Conservation (phyloP, 1,140 invertebrate genomes). For the Lordiphosa mommai region DNA sequence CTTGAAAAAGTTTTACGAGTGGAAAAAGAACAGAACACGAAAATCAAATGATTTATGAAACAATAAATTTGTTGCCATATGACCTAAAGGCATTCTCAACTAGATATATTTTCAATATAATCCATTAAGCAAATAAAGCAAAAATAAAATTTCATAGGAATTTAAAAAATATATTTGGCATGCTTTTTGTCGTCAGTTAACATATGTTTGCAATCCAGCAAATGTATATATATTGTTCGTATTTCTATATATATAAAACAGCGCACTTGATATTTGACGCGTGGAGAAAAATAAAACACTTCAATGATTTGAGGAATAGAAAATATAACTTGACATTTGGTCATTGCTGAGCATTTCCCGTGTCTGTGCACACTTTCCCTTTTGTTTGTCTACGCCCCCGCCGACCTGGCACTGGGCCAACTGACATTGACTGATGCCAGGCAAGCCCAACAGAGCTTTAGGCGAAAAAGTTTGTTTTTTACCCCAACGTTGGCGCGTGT, state of each 20-base stretch:
- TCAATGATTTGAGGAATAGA: conserved; percentile 10
- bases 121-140: conserved; percentile 33
- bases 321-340: conserved; percentile 1
- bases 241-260: conserved; percentile 6
- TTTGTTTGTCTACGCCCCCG: conserved; percentile 50
- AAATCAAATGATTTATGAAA: conserved; percentile 43
- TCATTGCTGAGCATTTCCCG: conserved; percentile 20
- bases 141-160: conserved; percentile 35
- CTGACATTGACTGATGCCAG: conserved; percentile 77
- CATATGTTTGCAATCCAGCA: conserved; percentile 52
- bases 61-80: conserved; percentile 55
- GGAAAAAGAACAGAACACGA: conserved; percentile 5
- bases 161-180: conserved; percentile 58
- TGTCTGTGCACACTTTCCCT: conserved; percentile 23
- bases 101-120: conserved; percentile 28
- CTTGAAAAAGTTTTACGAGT: conserved; percentile 29
- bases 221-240: conserved; percentile 28
- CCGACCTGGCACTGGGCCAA: conserved; percentile 64
- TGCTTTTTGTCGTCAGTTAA: conserved; percentile 32
- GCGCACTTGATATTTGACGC: conserved; percentile 17
- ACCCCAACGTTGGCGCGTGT: conserved; percentile 18
- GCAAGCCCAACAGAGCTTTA: conserved; percentile 19
- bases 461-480: conserved; percentile 16
- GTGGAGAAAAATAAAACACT: conserved; percentile 14
- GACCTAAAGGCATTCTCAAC: conserved; percentile 10